These are phyloP conservation scores for Aphrocallistes beatrix DNA, from an alignment of 37 sponge, comb jelly and placozoan genomes.

Conservation along the genomic window DNA sequence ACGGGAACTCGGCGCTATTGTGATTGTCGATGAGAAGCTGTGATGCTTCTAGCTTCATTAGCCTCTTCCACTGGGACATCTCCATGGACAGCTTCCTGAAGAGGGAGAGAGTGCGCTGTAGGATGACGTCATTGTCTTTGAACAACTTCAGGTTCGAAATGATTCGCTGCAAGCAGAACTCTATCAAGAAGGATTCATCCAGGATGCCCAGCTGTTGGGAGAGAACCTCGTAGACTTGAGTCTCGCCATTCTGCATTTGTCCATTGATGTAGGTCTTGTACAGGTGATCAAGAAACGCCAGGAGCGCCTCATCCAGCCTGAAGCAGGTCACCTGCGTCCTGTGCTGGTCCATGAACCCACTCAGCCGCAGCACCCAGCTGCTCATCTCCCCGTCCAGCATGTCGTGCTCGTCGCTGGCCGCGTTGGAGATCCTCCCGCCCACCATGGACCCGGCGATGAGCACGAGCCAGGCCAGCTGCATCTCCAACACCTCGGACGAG, in stretches of 20 bases:
- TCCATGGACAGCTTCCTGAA: slow-evolving; percentile 82
- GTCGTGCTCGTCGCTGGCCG: slow-evolving; percentile 55
- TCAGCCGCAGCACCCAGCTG: slow-evolving; percentile 75
- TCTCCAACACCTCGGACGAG: slow-evolving; percentile 10
- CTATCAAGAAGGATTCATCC: slow-evolving; percentile 79
- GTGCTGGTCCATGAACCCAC: slow-evolving; percentile 67
- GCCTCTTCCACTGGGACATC: slow-evolving; percentile 69
- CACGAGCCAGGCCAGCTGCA: slow-evolving; percentile 88
- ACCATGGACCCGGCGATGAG: slow-evolving; percentile 77
- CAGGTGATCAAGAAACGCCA: slow-evolving; percentile 90
- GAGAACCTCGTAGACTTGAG: slow-evolving; percentile 65
- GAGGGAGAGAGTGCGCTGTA: slow-evolving; percentile 73
- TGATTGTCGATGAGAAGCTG: slow-evolving; percentile 87
- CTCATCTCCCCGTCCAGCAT: slow-evolving; percentile 85
- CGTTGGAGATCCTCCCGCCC: slow-evolving; percentile 62
- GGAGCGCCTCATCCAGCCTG: slow-evolving; percentile 63
- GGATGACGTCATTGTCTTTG: slow-evolving; percentile 52
- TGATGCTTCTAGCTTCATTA: slow-evolving; percentile 73
- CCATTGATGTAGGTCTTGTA: slow-evolving; percentile 84
- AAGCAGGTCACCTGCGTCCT: slow-evolving; percentile 41
- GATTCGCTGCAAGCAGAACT: slow-evolving; percentile 29
- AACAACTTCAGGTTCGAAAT: slow-evolving; percentile 82
- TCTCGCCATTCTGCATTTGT: slow-evolving; percentile 47
- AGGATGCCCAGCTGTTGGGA: slow-evolving; percentile 62
- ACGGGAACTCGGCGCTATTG: slow-evolving; percentile 69